phyloP scores from a whole-genome alignment of 2,888 invertebrate species.

The Pheosia tremula region DNA sequence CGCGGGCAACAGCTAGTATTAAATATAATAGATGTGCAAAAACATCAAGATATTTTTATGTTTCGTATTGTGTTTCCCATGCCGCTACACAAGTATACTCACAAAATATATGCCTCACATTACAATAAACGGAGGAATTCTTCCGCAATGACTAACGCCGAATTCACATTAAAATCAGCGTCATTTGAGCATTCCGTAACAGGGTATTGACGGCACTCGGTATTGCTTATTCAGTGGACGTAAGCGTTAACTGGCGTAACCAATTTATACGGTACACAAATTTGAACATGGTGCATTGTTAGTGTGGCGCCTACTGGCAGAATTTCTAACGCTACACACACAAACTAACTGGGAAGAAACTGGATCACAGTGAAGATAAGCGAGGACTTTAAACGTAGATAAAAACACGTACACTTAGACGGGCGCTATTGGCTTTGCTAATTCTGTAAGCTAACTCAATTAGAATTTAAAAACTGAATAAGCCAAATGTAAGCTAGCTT shows the following conservation, averaged over 20 bases:
- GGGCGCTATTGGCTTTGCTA: too few relatives aligned
- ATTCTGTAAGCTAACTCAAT: too few relatives aligned
- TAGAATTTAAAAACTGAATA: too few relatives aligned
- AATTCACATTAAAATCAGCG: slow-evolving; percentile 46
- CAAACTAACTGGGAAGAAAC: slow-evolving; percentile 54
- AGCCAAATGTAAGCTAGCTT: too few relatives aligned
- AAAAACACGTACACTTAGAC: neutral
- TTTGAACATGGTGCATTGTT: slow-evolving; percentile 57
- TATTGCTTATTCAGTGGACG: slow-evolving; percentile 58
- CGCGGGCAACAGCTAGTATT: too few relatives aligned
- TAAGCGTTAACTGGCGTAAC: slow-evolving; percentile 57
- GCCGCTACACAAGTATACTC: neutral
- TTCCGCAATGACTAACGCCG: slow-evolving; percentile 46
- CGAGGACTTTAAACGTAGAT: neutral
- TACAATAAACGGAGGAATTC: slow-evolving; percentile 15
- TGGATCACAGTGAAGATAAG: slow-evolving; percentile 12
- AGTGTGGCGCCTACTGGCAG: slow-evolving; percentile 55
- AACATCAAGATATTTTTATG: neutral
- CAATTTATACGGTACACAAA: slow-evolving; percentile 61
- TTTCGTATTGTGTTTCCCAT: slow-evolving; percentile 1
- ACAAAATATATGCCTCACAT: neutral
- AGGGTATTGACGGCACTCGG: slow-evolving; percentile 38
- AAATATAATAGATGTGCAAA: too few relatives aligned
- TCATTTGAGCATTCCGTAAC: slow-evolving; percentile 46
- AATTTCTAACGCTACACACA: slow-evolving; percentile 65